phyloP scores from a whole-genome alignment of 2,888 invertebrate genomes.

The Phrixothrix hirtus region DNA sequence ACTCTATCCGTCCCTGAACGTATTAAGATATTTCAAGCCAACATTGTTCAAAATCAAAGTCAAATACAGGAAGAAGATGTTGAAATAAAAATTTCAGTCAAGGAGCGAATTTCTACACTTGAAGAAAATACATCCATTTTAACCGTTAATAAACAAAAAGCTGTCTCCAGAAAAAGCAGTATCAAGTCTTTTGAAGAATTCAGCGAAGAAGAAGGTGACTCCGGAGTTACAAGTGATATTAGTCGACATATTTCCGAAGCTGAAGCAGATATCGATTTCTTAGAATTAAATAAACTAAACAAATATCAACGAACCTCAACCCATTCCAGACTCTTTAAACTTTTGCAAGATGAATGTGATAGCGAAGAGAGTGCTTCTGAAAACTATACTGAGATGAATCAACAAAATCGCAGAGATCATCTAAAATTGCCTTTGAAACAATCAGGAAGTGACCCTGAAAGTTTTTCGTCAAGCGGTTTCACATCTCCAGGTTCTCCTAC shows the following conservation, averaged over 20 bases:
- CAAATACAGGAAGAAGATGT: conserved; percentile 35
- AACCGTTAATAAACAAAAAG: conserved; percentile 7
- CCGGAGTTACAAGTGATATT: conserved; percentile 72
- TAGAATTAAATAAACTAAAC: conserved; percentile 61
- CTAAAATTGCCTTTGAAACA: conserved; percentile 59
- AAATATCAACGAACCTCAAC: conserved; percentile 72
- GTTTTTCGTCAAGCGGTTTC: conserved; percentile 60
- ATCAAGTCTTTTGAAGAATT: conserved; percentile 45
- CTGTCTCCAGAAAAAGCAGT: conserved; percentile 31
- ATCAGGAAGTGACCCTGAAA: conserved; percentile 58
- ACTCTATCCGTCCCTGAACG: conserved; percentile 51
- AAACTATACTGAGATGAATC: conserved; percentile 47
- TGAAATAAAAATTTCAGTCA: conserved; percentile 38
- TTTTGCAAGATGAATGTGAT: conserved; percentile 66
- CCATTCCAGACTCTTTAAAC: conserved; percentile 70
- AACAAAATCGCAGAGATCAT: conserved; percentile 57
- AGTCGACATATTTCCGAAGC: conserved; percentile 69
- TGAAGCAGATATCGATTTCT: conserved; percentile 67
- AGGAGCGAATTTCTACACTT: conserved; percentile 40
- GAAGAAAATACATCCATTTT: too few relatives aligned
- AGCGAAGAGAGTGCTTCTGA: conserved; percentile 49
- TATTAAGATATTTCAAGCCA: conserved; percentile 49
- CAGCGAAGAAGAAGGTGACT: conserved; percentile 65
- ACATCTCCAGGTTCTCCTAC: conserved; percentile 58
- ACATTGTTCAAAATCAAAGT: conserved; percentile 35